These are phyloP conservation scores for Noctua fimbriata DNA, from an alignment of 2,888 invertebrate genomes.

Conservation along the genomic window DNA sequence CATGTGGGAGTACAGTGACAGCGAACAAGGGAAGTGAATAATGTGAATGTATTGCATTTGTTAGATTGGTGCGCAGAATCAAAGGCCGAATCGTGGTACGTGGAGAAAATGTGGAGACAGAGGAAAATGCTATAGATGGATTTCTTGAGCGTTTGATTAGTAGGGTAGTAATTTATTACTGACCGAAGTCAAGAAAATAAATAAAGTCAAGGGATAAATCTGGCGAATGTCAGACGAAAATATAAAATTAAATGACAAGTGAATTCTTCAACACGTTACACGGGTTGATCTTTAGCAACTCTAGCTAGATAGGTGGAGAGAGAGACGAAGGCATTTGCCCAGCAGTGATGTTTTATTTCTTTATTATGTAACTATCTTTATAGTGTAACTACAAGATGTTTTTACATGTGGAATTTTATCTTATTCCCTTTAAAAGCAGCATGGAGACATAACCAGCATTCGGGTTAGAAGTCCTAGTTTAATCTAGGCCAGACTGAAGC, in stretches of 20 bases:
- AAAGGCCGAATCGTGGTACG: not conserved
- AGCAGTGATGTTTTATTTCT: not conserved
- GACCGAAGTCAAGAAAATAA: not conserved
- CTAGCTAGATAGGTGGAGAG: not conserved
- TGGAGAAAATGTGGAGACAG: not conserved
- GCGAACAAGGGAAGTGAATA: slow-evolving; percentile 33
- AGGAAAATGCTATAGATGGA: not conserved
- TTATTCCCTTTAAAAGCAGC: slow-evolving; percentile 1
- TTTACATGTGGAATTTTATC: not conserved
- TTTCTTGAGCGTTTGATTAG: not conserved
- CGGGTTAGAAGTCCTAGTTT: not conserved
- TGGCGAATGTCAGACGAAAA: not conserved
- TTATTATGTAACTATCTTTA: not conserved
- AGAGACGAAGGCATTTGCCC: not conserved
- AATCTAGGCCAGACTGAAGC: slow-evolving; percentile 28
- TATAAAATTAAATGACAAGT: no score
- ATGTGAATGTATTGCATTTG: slow-evolving; percentile 34
- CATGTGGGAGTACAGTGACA: slow-evolving; percentile 42
- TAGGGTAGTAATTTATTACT: not conserved
- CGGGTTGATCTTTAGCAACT: not conserved
- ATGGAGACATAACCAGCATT: not conserved
- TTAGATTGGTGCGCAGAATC: not conserved
- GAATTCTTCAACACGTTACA: not conserved
- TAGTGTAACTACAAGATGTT: not conserved
- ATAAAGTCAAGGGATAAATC: not conserved